phyloP scores from a whole-genome alignment of 2,888 invertebrate genomes.

The Dendrolimus pini region DNA sequence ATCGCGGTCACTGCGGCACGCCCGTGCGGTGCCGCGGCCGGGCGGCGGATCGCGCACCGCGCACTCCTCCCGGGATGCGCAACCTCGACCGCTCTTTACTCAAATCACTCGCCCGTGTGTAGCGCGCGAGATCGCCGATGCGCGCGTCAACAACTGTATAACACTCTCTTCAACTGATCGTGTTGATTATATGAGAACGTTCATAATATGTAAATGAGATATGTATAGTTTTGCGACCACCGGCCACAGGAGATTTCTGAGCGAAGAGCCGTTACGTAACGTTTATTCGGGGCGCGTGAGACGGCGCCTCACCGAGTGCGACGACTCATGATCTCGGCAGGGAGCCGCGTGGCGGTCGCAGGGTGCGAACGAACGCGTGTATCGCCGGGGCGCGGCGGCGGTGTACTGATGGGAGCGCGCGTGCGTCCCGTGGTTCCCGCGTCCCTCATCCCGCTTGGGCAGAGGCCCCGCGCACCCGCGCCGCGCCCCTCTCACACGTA shows the following conservation, averaged over 20 bases:
- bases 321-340: slow-evolving; percentile 55
- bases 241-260: slow-evolving; percentile 20
- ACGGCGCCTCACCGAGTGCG: slow-evolving; percentile 58
- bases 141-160: slow-evolving; percentile 3
- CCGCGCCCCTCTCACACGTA: slow-evolving; percentile 33
- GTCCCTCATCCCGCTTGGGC: slow-evolving; percentile 23
- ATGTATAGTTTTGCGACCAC: slow-evolving; percentile 28
- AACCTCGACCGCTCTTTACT: slow-evolving; percentile 14
- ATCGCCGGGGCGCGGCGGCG: slow-evolving; percentile 47
- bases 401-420: slow-evolving; percentile 57
- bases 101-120: not conserved
- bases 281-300: slow-evolving; percentile 45
- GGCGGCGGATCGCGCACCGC: slow-evolving; percentile 22
- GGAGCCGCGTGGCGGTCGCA: slow-evolving; percentile 53
- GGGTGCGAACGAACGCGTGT: slow-evolving; percentile 41
- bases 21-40: slow-evolving; percentile 21
- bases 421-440: slow-evolving; percentile 37
- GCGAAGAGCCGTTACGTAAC: slow-evolving; percentile 52
- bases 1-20: slow-evolving; percentile 49
- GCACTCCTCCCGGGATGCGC: slow-evolving; percentile 30
- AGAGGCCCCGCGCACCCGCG: slow-evolving; percentile 18
- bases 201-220: slow-evolving; percentile 31
- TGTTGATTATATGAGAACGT: slow-evolving; percentile 26
- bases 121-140: slow-evolving; percentile 2
- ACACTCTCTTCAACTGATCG: slow-evolving; percentile 20